Evolutionary conservation across 92 coral and sea anemone species (phyloP).

Genomic region (Porites divaricata): DNA sequence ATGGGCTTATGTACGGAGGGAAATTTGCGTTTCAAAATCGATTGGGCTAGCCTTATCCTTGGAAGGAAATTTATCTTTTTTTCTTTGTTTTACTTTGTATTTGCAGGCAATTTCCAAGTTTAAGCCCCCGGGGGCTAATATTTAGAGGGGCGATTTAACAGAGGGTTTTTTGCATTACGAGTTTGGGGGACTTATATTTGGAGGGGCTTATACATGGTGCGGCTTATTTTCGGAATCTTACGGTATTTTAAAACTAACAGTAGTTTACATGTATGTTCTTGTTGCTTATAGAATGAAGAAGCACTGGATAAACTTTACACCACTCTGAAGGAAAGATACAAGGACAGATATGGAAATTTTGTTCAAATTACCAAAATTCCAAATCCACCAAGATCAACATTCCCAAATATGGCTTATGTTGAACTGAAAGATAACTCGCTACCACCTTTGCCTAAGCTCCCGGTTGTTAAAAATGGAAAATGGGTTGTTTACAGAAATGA

Average conservation of each 20-base stretch:
- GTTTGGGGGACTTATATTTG: too few species aligned
- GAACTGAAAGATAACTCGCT: conserved; percentile 88
- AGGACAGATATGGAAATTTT: conserved; percentile 93
- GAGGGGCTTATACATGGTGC: too few species aligned
- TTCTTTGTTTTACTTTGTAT: too few species aligned
- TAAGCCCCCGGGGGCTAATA: too few species aligned
- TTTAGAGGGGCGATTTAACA: too few species aligned
- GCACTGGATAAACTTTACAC: conserved; percentile 85
- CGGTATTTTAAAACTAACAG: not conserved
- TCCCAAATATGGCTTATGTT: conserved; percentile 97
- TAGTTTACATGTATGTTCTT: not conserved
- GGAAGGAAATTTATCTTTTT: too few species aligned
- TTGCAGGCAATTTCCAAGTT: too few species aligned
- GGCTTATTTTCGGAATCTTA: too few species aligned
- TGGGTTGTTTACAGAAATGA: conserved; percentile 62
- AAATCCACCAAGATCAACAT: conserved; percentile 79
- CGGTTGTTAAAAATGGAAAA: conserved; percentile 81
- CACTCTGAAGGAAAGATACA: conserved; percentile 81
- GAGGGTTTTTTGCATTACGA: too few species aligned
- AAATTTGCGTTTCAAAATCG: too few species aligned
- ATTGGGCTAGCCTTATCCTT: too few species aligned
- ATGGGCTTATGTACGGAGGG: too few species aligned
- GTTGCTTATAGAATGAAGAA: conserved; percentile 69
- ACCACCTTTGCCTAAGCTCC: conserved; percentile 90
- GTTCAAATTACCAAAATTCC: conserved; percentile 83